phyloP scores from a whole-genome alignment of 2,888 invertebrate species.

The Eumerus sabulonum region DNA sequence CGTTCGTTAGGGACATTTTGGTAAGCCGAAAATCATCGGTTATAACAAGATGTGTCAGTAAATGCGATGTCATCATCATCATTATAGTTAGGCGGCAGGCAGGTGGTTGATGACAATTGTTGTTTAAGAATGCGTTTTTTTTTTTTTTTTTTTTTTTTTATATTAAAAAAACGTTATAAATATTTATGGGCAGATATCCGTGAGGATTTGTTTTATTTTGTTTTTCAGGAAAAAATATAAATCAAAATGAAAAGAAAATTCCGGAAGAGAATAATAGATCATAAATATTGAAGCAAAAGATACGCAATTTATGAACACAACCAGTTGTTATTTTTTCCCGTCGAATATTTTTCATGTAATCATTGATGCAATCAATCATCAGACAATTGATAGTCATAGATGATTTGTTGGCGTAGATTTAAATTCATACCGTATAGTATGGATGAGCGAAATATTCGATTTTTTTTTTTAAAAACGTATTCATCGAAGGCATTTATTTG shows the following conservation, averaged over 20 bases:
- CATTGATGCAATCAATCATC: conserved; percentile 33
- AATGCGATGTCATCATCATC: conserved; percentile 79
- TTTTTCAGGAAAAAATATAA: conserved; percentile 8
- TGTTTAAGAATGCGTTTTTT: neutral
- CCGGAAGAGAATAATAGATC: conserved; percentile 1
- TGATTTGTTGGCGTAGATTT: conserved; percentile 28
- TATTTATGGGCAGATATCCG: too few relatives aligned
- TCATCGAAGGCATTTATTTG: conserved; percentile 33
- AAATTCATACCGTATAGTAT: conserved; percentile 26
- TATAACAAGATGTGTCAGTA: conserved; percentile 78
- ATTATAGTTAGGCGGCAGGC: conserved; percentile 65
- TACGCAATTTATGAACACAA: conserved; percentile 31
- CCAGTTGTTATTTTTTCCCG: conserved; percentile 22
- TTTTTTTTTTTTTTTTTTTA: neutral
- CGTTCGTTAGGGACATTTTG: conserved; percentile 75
- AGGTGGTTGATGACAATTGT: conserved; percentile 2
- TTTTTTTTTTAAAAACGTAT: conserved; percentile 38
- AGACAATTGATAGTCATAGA: conserved; percentile 35
- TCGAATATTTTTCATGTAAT: conserved; percentile 2
- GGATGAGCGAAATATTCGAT: conserved; percentile 15
- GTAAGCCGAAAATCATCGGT: conserved; percentile 78
- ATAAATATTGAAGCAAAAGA: conserved; percentile 28
- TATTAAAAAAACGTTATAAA: too few relatives aligned
- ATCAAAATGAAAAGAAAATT: too few relatives aligned
- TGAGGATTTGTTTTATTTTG: neutral